phyloP scores from a whole-genome alignment of 2,797 vertebrate genomes.

The Anas bahamensis region DNA sequence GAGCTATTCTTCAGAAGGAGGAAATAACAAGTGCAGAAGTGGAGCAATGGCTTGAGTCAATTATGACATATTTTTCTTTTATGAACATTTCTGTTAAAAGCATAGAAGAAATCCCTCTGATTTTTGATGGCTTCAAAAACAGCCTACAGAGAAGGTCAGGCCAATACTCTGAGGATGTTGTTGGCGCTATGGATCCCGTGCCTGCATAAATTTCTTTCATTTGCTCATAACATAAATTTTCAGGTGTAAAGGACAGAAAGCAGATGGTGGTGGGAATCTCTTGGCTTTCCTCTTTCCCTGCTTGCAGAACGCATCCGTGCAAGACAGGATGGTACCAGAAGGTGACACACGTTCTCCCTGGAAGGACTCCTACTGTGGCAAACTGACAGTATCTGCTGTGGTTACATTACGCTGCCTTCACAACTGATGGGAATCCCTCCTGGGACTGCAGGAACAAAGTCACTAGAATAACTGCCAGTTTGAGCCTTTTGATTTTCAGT shows the following conservation, averaged over 20 bases:
- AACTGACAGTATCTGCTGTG: neutral
- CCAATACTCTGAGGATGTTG: neutral
- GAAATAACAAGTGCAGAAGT: neutral
- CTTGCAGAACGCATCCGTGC: neutral
- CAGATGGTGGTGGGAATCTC: neutral
- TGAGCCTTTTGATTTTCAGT: neutral
- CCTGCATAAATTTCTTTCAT: neutral
- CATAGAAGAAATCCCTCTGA: neutral
- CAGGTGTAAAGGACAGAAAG: neutral
- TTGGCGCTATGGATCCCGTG: neutral
- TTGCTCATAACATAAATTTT: neutral
- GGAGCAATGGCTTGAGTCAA: neutral
- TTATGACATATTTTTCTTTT: neutral
- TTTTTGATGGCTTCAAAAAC: neutral
- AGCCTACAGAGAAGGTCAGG: neutral
- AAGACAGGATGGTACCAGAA: neutral
- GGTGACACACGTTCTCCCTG: neutral
- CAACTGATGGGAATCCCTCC: neutral
- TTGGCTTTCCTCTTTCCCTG: neutral
- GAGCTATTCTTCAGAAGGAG: neutral
- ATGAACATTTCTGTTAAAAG: neutral
- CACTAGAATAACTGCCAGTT: neutral
- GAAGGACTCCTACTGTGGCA: neutral
- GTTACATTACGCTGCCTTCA: neutral
- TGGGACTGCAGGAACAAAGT: neutral